Conservation (phyloP, 2,888 invertebrate species). For the Brachypalpus laphriformis region DNA sequence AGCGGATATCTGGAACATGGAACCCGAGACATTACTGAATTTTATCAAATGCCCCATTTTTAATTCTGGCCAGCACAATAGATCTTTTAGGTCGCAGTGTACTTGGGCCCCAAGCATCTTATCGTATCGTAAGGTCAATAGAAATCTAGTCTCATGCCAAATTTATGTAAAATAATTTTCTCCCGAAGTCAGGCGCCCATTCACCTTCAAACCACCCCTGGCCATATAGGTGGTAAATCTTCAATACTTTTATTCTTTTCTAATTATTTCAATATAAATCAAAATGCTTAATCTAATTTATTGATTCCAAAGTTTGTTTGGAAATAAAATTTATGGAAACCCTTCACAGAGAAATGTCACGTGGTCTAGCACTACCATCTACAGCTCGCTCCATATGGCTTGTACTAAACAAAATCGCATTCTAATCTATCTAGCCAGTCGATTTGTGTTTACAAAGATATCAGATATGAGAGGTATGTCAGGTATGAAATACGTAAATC, state of each 20-base stretch:
- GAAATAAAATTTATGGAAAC: constrained; percentile 20
- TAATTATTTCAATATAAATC: constrained; percentile 9
- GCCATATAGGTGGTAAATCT: neutral
- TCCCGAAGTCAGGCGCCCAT: neutral
- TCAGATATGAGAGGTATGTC: constrained; percentile 22
- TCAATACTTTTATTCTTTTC: neutral
- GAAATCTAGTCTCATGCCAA: too few relatives aligned
- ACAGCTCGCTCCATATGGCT: neutral
- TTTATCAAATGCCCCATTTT: too few relatives aligned
- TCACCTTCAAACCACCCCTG: neutral
- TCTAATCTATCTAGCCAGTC: neutral
- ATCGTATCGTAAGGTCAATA: too few relatives aligned
- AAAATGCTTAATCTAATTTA: neutral
- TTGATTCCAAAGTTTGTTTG: constrained; percentile 26
- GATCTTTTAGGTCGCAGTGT: too few relatives aligned
- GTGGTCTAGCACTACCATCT: neutral
- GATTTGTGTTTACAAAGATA: constrained; percentile 1
- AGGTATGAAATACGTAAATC: neutral
- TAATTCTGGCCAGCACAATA: too few relatives aligned
- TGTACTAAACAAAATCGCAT: constrained; percentile 7
- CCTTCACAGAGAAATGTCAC: constrained; percentile 5
- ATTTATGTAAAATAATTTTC: too few relatives aligned
- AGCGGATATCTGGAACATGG: too few relatives aligned
- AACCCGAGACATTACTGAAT: too few relatives aligned
- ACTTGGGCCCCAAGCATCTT: too few relatives aligned